Evolutionary conservation across 2,888 invertebrate genomes (phyloP).

Genomic region (Rosalia funebris): DNA sequence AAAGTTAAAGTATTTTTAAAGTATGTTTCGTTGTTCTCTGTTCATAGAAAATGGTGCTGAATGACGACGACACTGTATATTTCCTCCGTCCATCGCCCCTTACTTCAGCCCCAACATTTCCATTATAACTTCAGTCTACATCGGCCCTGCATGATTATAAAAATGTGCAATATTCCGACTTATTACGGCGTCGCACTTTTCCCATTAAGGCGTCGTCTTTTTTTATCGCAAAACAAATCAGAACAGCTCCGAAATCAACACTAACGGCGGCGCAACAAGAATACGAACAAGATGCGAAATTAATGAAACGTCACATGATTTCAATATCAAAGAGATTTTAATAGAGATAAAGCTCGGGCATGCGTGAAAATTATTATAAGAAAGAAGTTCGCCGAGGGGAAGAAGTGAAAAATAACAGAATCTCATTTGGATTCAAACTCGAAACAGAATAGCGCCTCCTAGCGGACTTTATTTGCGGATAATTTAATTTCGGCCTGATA

Average conservation of each 20-base stretch:
- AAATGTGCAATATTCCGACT: background rate
- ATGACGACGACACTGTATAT: too few relatives aligned
- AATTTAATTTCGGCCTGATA: constrained; percentile 15
- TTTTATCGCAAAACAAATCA: constrained; percentile 11
- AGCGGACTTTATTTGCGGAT: constrained; percentile 5
- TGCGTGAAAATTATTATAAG: constrained; percentile 65
- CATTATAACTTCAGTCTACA: too few relatives aligned
- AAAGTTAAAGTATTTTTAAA: too few relatives aligned
- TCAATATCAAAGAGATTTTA: constrained; percentile 66
- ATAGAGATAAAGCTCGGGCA: constrained; percentile 64
- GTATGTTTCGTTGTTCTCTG: too few relatives aligned
- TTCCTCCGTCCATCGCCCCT: too few relatives aligned
- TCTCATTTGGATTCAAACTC: constrained; percentile 50
- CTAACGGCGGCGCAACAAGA: constrained; percentile 48
- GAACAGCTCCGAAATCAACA: constrained; percentile 20
- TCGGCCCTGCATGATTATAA: too few relatives aligned
- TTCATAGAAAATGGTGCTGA: too few relatives aligned
- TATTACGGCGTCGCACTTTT: background rate
- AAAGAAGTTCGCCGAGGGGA: constrained; percentile 57
- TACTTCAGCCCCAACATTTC: too few relatives aligned
- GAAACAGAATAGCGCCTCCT: constrained; percentile 4
- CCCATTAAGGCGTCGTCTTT: constrained; percentile 1
- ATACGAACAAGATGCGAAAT: constrained; percentile 62
- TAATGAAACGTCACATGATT: constrained; percentile 66
- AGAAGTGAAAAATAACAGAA: constrained; percentile 53